Conservation (phyloP, 2,113 vertebrate genomes). For the Neodon shergylaensis region DNA sequence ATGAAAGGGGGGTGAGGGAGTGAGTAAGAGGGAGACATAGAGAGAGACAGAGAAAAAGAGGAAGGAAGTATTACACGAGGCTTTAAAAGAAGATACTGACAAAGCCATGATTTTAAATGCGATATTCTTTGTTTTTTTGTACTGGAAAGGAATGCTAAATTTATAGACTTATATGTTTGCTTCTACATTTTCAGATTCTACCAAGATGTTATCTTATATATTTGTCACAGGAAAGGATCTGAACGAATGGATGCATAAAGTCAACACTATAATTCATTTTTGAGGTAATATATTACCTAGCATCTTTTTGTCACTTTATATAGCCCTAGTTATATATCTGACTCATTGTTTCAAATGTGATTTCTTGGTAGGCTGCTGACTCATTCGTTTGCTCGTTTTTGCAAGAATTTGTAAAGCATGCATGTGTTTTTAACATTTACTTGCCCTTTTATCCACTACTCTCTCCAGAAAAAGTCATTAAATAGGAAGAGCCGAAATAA, state of each 20-base stretch:
- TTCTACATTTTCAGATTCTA: background rate
- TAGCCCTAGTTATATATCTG: background rate
- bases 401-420: slow-evolving; percentile 37
- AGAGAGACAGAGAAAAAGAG: background rate
- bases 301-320: background rate
- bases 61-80: background rate
- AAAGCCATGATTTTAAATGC: background rate
- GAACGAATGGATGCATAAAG: background rate
- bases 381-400: background rate
- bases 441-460: slow-evolving; percentile 65
- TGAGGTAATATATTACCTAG: background rate
- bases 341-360: background rate
- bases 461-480: slow-evolving; percentile 66
- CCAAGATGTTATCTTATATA: background rate
- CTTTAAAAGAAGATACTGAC: background rate
- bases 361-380: background rate
- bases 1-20: background rate
- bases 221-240: background rate
- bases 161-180: background rate
- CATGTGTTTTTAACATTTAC: slow-evolving; percentile 66
- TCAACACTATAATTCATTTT: background rate
- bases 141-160: background rate
- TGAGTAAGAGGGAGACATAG: background rate
- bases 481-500: slow-evolving; percentile 55
- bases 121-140: background rate